Percentiles rank a stretch among this genome's conserved stretches.
These are phyloP conservation scores for Rhopalosiphum maidis DNA, from an alignment of 1,140 invertebrate genomes.

Conservation along the genomic window DNA sequence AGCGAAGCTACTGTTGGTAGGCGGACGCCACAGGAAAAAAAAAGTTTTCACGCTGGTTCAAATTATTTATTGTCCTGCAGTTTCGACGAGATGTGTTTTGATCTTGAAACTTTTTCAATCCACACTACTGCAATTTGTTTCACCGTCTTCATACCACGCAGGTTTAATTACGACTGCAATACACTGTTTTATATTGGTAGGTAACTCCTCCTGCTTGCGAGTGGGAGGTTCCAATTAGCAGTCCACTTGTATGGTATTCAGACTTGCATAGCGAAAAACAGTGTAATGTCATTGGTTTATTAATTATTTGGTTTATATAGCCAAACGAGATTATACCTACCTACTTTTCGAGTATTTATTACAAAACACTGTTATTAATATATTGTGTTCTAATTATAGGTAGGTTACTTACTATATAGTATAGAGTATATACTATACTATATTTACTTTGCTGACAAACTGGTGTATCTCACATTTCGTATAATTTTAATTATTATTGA, in stretches of 20 bases:
- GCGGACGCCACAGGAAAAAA: background rate
- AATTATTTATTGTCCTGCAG: background rate
- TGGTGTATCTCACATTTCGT: no score
- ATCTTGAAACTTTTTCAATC: background rate
- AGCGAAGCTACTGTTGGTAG: background rate
- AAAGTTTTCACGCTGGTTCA: background rate
- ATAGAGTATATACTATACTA: no score
- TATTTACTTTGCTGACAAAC: no score
- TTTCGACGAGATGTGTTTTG: background rate
- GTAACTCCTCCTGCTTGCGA: no score
- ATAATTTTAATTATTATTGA: no score
- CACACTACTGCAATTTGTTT: background rate
- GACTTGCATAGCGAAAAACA: background rate
- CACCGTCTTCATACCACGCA: background rate
- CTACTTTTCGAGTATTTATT: no score
- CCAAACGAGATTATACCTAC: no score
- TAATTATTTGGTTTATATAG: no score
- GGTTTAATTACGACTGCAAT: background rate
- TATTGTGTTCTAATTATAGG: no score
- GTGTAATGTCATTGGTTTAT: background rate
- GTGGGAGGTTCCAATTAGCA: background rate
- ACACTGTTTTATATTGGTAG: background rate
- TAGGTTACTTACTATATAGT: no score
- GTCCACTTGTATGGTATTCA: background rate
- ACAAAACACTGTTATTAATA: no score